A percentile compares a stretch with the other conserved stretches of the same genome.
phyloP scores from a whole-genome alignment of 2,888 invertebrate species.

The Leptinotarsa haldemani region DNA sequence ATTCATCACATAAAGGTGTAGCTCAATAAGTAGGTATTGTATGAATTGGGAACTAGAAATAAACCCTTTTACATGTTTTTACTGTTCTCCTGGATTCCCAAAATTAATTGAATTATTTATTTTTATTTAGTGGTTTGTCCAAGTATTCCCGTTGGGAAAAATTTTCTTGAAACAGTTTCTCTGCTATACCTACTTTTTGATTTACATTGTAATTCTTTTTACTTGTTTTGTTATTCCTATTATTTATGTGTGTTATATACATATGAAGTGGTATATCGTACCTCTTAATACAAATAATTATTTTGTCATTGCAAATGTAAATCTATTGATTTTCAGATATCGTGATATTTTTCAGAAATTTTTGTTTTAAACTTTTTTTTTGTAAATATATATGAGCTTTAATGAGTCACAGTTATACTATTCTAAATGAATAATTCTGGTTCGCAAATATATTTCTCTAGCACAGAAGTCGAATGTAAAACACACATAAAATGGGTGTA shows the following conservation, averaged over 20 bases:
- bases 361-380: slow-evolving; percentile 15
- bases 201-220: not conserved
- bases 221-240: slow-evolving; percentile 8
- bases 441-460: not conserved
- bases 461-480: not conserved
- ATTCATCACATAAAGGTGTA: slow-evolving; percentile 1
- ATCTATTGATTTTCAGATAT: slow-evolving; percentile 1
- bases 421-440: not conserved
- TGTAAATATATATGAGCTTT: slow-evolving; percentile 12
- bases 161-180: not conserved
- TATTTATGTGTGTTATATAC: slow-evolving; percentile 11
- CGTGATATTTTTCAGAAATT: slow-evolving; percentile 15
- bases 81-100: not conserved
- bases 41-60: not conserved
- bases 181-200: slow-evolving; percentile 2
- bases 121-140: not conserved
- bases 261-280: not conserved
- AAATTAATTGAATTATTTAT: not conserved
- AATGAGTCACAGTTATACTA: not conserved
- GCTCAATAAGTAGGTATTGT: not conserved
- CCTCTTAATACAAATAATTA: not conserved
- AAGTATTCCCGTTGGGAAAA: not conserved
- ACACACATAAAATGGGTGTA: not conserved
- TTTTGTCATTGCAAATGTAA: not conserved
- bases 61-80: not conserved